phyloP scores from a whole-genome alignment of 2,888 invertebrate genomes.

The Leptopilina myrica region DNA sequence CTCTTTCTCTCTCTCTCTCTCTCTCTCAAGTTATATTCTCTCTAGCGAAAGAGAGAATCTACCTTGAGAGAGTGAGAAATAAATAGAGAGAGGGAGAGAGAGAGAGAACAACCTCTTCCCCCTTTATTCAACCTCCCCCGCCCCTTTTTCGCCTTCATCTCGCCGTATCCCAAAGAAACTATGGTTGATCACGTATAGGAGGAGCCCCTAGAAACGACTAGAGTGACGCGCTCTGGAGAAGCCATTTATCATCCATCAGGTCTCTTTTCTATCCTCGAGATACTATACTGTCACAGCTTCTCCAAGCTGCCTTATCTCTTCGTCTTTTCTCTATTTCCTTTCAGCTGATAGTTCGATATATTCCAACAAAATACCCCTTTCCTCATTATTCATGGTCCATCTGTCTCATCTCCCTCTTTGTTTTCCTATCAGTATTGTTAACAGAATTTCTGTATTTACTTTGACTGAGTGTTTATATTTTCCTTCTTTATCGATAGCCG shows the following conservation, averaged over 20 bases:
- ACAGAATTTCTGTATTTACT: neutral
- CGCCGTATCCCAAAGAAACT: constrained; percentile 56
- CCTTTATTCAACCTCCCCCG: constrained; percentile 42
- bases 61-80: too few relatives aligned
- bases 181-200: constrained; percentile 75
- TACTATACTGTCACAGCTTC: constrained; percentile 52
- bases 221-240: constrained; percentile 77
- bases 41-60: too few relatives aligned
- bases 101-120: constrained; percentile 4
- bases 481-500: too few relatives aligned
- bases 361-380: constrained; percentile 40
- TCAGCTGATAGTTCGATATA: constrained; percentile 42
- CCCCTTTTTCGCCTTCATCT: constrained; percentile 41
- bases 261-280: constrained; percentile 58
- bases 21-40: constrained; percentile 20
- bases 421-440: too few relatives aligned
- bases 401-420: too few relatives aligned
- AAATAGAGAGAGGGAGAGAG: too few relatives aligned
- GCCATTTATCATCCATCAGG: constrained; percentile 76
- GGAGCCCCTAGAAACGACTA: constrained; percentile 76
- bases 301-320: constrained; percentile 48
- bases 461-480: too few relatives aligned
- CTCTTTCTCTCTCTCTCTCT: neutral
- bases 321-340: constrained; percentile 40
- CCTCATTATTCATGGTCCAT: constrained; percentile 14